Percentiles rank a stretch among this genome's conserved stretches.
These are phyloP conservation scores for Drosophila mulleri DNA, from an alignment of 2,888 invertebrate genomes.

Conservation along the genomic window DNA sequence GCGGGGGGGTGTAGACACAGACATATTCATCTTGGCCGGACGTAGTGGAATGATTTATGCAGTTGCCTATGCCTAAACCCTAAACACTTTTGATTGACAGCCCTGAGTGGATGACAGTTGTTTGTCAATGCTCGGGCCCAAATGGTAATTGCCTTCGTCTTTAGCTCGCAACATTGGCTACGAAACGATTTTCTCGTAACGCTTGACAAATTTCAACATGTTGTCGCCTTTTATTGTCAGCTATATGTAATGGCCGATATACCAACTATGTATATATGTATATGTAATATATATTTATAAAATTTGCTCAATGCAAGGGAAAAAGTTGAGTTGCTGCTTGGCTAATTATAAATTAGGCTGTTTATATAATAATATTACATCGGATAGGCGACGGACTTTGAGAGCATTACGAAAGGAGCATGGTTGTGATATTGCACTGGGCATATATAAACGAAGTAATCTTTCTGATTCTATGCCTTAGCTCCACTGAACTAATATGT, in stretches of 20 bases:
- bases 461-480: too few relatives aligned
- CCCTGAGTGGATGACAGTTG: slow-evolving; percentile 84
- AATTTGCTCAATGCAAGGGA: not conserved
- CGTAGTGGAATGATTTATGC: slow-evolving; percentile 72
- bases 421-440: too few relatives aligned
- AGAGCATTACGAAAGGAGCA: not conserved
- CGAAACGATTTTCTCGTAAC: slow-evolving; percentile 80
- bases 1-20: slow-evolving; percentile 23
- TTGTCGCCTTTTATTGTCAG: slow-evolving; percentile 59
- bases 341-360: not conserved
- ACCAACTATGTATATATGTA: slow-evolving; percentile 7
- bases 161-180: slow-evolving; percentile 56
- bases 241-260: slow-evolving; percentile 28
- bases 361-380: not conserved
- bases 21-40: slow-evolving; percentile 37
- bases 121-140: slow-evolving; percentile 80
- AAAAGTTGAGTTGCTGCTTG: not conserved
- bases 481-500: too few relatives aligned
- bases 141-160: slow-evolving; percentile 69
- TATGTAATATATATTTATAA: not conserved
- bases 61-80: slow-evolving; percentile 60
- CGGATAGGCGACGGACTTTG: not conserved
- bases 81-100: slow-evolving; percentile 83
- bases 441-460: too few relatives aligned
- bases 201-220: slow-evolving; percentile 84